A percentile compares a stretch with the other conserved stretches of the same genome.
phyloP scores from a whole-genome alignment of 2,797 vertebrate species.

The Australoheros facetus region DNA sequence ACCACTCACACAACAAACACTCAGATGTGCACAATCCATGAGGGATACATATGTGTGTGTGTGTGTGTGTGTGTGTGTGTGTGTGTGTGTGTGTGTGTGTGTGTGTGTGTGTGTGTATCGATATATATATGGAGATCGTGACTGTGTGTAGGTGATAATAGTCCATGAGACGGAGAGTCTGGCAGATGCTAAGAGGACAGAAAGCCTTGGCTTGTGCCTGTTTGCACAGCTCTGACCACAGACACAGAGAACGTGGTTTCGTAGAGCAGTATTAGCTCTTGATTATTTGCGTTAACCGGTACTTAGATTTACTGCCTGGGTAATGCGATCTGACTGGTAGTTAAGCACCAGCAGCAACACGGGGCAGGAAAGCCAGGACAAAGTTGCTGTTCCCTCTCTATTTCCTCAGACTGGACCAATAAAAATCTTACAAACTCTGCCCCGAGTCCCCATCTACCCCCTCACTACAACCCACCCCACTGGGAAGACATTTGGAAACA shows the following conservation, averaged over 20 bases:
- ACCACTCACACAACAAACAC: slow-evolving; percentile 29
- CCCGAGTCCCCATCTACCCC: slow-evolving; percentile 60
- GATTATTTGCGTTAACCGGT: slow-evolving; percentile 78
- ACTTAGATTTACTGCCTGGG: slow-evolving; percentile 79
- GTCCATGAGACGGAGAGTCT: slow-evolving; percentile 33
- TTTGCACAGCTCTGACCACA: slow-evolving; percentile 73
- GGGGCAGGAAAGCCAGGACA: slow-evolving; percentile 71
- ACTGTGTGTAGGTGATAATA: slow-evolving; percentile 45
- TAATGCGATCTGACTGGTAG: slow-evolving; percentile 80
- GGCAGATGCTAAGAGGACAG: slow-evolving; percentile 49
- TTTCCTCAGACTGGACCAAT: slow-evolving; percentile 79
- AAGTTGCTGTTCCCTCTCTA: slow-evolving; percentile 71
- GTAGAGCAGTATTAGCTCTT: slow-evolving; percentile 75
- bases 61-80: too few relatives aligned
- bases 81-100: too few relatives aligned
- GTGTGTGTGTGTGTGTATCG: too few relatives aligned
- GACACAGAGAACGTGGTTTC: slow-evolving; percentile 73
- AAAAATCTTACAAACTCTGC: slow-evolving; percentile 76
- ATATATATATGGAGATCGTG: slow-evolving; percentile 26
- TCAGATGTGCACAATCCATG: slow-evolving; percentile 3
- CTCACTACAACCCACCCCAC: slow-evolving; percentile 65
- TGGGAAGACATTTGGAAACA: slow-evolving; percentile 92
- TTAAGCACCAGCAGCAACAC: slow-evolving; percentile 81
- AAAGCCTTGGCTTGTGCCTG: slow-evolving; percentile 51
- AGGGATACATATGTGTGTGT: slow-evolving; percentile 13